phyloP scores from a whole-genome alignment of 2,888 invertebrate genomes.

The Synergus gifuensis region DNA sequence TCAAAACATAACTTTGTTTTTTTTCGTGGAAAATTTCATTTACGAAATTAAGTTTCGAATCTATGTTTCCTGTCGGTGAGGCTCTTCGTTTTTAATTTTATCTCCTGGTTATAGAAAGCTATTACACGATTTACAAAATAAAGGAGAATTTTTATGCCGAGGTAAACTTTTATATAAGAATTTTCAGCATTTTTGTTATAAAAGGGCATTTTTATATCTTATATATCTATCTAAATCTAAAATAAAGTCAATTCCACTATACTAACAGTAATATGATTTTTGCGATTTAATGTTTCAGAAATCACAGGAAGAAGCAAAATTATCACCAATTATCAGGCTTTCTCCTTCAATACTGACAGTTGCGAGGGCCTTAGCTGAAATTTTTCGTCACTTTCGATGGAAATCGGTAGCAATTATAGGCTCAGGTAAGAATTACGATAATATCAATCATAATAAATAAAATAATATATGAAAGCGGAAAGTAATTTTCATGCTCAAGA shows the following conservation, averaged over 20 bases:
- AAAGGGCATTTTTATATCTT: background rate
- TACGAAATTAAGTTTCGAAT: background rate
- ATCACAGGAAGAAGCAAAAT: constrained; percentile 62
- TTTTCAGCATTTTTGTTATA: background rate
- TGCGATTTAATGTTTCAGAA: constrained; percentile 58
- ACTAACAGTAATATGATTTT: background rate
- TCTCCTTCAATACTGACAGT: constrained; percentile 78
- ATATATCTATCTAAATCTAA: background rate
- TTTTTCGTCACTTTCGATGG: constrained; percentile 80
- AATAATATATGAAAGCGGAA: background rate
- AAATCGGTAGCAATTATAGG: constrained; percentile 80
- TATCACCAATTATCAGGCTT: constrained; percentile 69
- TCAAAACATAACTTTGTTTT: background rate
- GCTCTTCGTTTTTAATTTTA: background rate
- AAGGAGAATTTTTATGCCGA: background rate
- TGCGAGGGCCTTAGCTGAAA: constrained; percentile 78
- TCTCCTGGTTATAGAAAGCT: background rate
- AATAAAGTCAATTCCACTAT: background rate
- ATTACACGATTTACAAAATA: background rate
- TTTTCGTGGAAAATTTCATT: background rate
- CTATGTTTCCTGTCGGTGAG: background rate
- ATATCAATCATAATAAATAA: background rate
- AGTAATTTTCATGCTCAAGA: background rate
- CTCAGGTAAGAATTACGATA: constrained; percentile 76
- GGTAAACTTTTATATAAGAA: background rate